phyloP scores from a whole-genome alignment of 2,797 vertebrate species.

The Simalia tracyae region DNA sequence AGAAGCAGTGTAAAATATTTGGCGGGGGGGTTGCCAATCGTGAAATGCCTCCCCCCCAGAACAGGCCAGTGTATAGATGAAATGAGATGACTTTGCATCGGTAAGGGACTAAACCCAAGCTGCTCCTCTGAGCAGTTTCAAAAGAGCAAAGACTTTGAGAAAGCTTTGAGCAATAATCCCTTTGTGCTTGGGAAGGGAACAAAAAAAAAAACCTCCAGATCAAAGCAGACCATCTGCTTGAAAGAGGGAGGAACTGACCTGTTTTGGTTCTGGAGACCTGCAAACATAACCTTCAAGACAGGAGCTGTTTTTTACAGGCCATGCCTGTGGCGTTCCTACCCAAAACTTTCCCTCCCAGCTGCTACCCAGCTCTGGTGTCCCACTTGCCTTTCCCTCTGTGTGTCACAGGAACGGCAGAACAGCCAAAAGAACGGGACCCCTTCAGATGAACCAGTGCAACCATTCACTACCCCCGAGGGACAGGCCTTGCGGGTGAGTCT shows the following conservation, averaged over 20 bases:
- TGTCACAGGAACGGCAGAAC: conserved; percentile 80
- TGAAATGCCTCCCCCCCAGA: too few relatives aligned
- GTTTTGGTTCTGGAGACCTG: neutral
- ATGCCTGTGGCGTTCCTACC: neutral
- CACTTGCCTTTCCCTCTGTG: neutral
- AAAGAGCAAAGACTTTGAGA: neutral
- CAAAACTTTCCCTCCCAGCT: neutral
- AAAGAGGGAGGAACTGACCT: neutral
- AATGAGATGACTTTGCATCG: neutral
- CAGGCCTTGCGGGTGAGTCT: conserved; percentile 85
- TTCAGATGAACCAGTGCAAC: conserved; percentile 73
- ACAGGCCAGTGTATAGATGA: too few relatives aligned
- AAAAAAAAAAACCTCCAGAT: neutral
- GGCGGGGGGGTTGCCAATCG: neutral
- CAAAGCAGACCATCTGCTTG: neutral
- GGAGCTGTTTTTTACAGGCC: neutral
- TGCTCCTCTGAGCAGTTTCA: neutral
- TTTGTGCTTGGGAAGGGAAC: neutral
- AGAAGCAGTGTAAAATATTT: neutral
- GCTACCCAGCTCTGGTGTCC: neutral
- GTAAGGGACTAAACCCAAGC: neutral
- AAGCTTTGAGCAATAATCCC: neutral
- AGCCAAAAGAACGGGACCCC: conserved; percentile 73
- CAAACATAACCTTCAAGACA: neutral
- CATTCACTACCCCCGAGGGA: conserved; percentile 83